Conservation (phyloP, 2,888 invertebrate genomes). For the Euzetes globulus region DNA sequence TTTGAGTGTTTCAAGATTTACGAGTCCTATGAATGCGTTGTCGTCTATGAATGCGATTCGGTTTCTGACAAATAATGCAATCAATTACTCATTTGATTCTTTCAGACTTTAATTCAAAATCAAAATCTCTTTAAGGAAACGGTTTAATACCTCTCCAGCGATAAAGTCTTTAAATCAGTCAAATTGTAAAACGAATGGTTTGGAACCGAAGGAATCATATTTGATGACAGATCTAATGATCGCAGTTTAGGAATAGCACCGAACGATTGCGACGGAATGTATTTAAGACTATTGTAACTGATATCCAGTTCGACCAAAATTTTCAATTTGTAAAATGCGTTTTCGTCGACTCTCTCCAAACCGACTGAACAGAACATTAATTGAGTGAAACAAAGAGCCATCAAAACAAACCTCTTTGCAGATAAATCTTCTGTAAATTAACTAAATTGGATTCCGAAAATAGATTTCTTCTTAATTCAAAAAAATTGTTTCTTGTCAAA, state of each 20-base stretch:
- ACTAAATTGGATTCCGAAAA: constrained; percentile 27
- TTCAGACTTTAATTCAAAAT: background rate
- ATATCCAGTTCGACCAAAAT: constrained; percentile 32
- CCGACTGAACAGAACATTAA: background rate
- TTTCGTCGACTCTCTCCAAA: constrained; percentile 29
- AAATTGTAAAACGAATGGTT: constrained; percentile 19
- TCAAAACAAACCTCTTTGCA: constrained; percentile 19
- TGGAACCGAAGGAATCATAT: constrained; percentile 22
- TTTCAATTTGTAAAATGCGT: constrained; percentile 16
- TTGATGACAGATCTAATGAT: constrained; percentile 28
- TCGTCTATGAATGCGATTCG: constrained; percentile 69
- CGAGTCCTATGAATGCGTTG: constrained; percentile 69
- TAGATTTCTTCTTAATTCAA: constrained; percentile 26
- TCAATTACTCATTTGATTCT: constrained; percentile 1
- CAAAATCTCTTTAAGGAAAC: background rate
- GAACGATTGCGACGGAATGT: constrained; percentile 28
- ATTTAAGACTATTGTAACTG: constrained; percentile 23
- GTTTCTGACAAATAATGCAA: constrained; percentile 37
- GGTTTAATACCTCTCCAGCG: constrained; percentile 23
- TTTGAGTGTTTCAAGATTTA: constrained; percentile 66
- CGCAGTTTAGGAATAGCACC: constrained; percentile 3
- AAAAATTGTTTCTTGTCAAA: constrained; percentile 27
- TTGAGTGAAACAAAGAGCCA: background rate
- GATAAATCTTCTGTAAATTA: constrained; percentile 30
- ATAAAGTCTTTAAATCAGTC: constrained; percentile 16